These are phyloP conservation scores for Eupristina koningsbergeri DNA, from an alignment of 1,140 invertebrate species.

Conservation along the genomic window DNA sequence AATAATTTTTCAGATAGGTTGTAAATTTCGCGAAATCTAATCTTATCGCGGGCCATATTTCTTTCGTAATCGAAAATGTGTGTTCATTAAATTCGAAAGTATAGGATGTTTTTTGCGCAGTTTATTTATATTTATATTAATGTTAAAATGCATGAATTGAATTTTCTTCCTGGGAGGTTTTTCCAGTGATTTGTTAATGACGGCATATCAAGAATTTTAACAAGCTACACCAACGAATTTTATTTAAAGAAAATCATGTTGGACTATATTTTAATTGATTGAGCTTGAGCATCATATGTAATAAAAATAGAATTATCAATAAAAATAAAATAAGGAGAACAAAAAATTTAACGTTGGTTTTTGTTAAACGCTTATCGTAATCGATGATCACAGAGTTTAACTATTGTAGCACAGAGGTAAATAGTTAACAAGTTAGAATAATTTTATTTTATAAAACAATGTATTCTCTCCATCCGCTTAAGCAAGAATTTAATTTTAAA, in stretches of 20 bases:
- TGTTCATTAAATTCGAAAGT: not conserved
- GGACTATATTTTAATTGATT: not conserved
- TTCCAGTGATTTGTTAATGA: not conserved
- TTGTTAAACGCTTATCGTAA: not conserved
- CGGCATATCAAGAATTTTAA: not conserved
- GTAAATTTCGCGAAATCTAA: not conserved
- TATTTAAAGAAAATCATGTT: not conserved
- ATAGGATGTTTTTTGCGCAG: not conserved
- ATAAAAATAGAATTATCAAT: not conserved
- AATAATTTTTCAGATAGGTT: not conserved
- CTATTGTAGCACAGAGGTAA: not conserved
- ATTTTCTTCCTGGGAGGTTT: not conserved
- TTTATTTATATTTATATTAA: not conserved
- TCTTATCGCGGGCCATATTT: not conserved
- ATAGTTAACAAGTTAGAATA: not conserved
- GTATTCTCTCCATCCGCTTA: too few species aligned
- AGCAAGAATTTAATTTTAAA: not conserved
- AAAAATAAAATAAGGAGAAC: not conserved
- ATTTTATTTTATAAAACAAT: not conserved
- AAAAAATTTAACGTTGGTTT: too few species aligned
- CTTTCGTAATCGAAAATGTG: not conserved
- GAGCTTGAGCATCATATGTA: not conserved
- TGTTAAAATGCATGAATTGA: not conserved
- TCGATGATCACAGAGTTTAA: not conserved
- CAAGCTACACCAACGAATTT: not conserved